Evolutionary conservation across 2,797 vertebrate genomes (phyloP).

Genomic region (Erethizon dorsatum): DNA sequence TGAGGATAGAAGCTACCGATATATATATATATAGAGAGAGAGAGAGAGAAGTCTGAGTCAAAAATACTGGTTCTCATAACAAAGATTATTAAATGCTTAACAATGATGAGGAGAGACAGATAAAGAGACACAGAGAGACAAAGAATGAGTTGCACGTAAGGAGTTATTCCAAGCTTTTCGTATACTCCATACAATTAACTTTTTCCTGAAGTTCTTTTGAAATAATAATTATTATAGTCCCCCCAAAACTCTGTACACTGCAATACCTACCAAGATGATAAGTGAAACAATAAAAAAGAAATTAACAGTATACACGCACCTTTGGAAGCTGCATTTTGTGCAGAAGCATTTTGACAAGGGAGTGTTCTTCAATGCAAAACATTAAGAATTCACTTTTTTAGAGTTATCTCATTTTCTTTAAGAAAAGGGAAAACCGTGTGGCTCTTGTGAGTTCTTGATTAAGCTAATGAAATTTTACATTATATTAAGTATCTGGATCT

Average conservation of each 20-base stretch:
- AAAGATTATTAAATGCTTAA: not conserved
- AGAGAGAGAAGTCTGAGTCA: not conserved
- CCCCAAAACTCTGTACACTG: not conserved
- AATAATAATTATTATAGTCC: not conserved
- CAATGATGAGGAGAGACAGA: not conserved
- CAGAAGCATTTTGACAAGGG: not conserved
- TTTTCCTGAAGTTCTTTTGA: not conserved
- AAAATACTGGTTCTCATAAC: not conserved
- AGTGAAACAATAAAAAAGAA: not conserved
- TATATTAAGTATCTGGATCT: not conserved
- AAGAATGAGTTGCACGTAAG: not conserved
- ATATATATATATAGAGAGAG: too few relatives aligned
- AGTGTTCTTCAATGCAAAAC: not conserved
- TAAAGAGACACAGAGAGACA: not conserved
- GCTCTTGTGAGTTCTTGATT: not conserved
- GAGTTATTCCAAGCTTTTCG: not conserved
- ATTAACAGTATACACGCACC: not conserved
- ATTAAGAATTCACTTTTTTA: not conserved
- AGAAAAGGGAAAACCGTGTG: rapidly evolving
- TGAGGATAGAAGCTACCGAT: not conserved
- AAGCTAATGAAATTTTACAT: not conserved
- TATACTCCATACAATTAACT: not conserved
- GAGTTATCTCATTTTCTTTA: not conserved
- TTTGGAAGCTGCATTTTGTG: not conserved
- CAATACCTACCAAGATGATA: not conserved